Evolutionary conservation across 35 echinoderm and acorn worm genomes (phyloP).

Genomic region (Acanthaster planci): DNA sequence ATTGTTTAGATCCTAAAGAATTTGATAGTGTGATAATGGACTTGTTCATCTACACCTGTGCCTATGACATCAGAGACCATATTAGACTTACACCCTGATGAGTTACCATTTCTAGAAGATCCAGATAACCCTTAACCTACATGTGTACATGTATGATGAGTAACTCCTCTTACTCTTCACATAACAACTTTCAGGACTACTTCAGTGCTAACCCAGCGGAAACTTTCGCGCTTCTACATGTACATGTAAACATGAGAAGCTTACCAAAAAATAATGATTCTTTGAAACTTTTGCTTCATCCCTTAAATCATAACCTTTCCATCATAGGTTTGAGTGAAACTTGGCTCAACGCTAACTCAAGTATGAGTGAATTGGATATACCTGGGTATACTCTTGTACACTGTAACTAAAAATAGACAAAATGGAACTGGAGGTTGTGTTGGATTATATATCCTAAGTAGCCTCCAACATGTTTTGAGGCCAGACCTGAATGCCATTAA

Average conservation of each 20-base stretch:
- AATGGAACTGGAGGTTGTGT: background rate
- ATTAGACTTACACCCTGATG: background rate
- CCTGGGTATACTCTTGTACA: background rate
- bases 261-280: background rate
- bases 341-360: background rate
- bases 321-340: background rate
- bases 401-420: background rate
- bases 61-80: background rate
- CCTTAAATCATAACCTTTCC: background rate
- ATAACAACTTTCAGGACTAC: background rate
- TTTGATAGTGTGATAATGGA: background rate
- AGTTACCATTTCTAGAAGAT: background rate
- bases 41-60: background rate
- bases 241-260: background rate
- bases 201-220: background rate
- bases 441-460: too few species aligned
- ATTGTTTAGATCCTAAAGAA: background rate
- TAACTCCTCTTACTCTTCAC: background rate
- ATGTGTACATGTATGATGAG: too few species aligned
- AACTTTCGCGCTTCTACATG: background rate
- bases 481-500: background rate
- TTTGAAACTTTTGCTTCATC: background rate
- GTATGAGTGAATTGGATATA: background rate
- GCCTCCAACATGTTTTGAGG: background rate
- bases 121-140: background rate